These are phyloP conservation scores for Lochmaea crataegi DNA, from an alignment of 2,888 invertebrate genomes.

Conservation along the genomic window DNA sequence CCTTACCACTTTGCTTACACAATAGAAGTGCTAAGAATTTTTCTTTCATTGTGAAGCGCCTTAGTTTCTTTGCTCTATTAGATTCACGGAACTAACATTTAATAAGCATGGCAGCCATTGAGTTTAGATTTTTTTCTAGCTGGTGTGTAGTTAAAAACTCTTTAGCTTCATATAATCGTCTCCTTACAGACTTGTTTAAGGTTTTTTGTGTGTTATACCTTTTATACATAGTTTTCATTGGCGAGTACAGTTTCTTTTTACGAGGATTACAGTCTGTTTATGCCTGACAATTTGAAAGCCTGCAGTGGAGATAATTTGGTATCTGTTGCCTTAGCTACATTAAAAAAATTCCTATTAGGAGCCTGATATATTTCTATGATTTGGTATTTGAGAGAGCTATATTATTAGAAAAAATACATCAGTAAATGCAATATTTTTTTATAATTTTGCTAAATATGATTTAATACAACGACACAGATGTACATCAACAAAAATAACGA, in stretches of 20 bases:
- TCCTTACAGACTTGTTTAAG: background rate
- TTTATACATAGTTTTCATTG: background rate
- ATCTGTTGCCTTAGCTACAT: background rate
- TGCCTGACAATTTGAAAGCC: background rate
- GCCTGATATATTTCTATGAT: background rate
- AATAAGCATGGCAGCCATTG: background rate
- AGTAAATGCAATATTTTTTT: background rate
- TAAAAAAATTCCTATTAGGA: background rate
- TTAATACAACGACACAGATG: background rate
- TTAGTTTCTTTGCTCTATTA: background rate
- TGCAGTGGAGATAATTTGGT: background rate
- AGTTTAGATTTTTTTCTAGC: background rate
- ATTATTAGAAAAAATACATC: background rate
- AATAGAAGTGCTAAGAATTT: background rate
- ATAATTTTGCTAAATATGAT: slow-evolving; percentile 1
- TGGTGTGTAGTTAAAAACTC: background rate
- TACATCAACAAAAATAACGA: slow-evolving; percentile 5
- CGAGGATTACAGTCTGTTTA: background rate
- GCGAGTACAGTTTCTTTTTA: background rate
- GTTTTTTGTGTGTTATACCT: background rate
- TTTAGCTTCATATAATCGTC: slow-evolving; percentile 1
- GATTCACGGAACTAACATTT: background rate
- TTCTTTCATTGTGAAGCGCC: background rate
- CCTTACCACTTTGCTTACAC: slow-evolving; percentile 1
- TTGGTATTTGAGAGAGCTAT: background rate